A percentile compares a stretch with the other conserved stretches of the same genome.
These are phyloP conservation scores for Cyprinodon variegatus DNA, from an alignment of 2,113 vertebrate genomes.

Conservation along the genomic window DNA sequence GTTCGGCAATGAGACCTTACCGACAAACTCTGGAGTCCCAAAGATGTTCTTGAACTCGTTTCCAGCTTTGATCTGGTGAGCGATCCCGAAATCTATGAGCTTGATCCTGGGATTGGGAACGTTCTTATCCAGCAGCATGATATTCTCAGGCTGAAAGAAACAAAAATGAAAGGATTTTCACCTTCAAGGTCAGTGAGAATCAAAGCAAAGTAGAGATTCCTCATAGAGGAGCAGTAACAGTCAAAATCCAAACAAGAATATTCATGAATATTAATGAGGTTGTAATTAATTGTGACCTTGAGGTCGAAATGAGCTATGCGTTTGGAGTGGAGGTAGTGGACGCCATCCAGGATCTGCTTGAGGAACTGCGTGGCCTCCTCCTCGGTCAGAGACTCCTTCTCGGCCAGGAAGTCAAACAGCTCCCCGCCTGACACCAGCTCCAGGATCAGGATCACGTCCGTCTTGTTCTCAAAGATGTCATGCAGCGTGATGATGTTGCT, in stretches of 20 bases:
- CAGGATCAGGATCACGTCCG: constrained; percentile 96
- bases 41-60: constrained; percentile 99
- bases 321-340: constrained; percentile 95
- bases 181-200: not conserved
- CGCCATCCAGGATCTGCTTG: constrained; percentile 96
- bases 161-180: not conserved
- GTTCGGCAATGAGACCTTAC: constrained; percentile 72
- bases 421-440: constrained; percentile 95
- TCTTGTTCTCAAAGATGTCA: constrained; percentile 98
- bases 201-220: not conserved
- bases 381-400: constrained; percentile 96
- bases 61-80: constrained; percentile 95
- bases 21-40: constrained; percentile 96
- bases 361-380: constrained; percentile 98
- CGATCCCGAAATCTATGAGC: constrained; percentile 96
- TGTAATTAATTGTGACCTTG: constrained; percentile 81
- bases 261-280: not conserved
- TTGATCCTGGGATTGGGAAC: constrained; percentile 94
- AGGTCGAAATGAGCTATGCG: constrained; percentile 96
- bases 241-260: not conserved
- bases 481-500: constrained; percentile 98
- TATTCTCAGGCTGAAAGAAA: constrained; percentile 89
- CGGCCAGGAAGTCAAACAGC: constrained; percentile 95
- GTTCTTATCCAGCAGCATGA: constrained; percentile 96
- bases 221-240: not conserved